These are phyloP conservation scores for Drosophila kurseongensis DNA, from an alignment of 1,140 invertebrate genomes.

Conservation along the genomic window DNA sequence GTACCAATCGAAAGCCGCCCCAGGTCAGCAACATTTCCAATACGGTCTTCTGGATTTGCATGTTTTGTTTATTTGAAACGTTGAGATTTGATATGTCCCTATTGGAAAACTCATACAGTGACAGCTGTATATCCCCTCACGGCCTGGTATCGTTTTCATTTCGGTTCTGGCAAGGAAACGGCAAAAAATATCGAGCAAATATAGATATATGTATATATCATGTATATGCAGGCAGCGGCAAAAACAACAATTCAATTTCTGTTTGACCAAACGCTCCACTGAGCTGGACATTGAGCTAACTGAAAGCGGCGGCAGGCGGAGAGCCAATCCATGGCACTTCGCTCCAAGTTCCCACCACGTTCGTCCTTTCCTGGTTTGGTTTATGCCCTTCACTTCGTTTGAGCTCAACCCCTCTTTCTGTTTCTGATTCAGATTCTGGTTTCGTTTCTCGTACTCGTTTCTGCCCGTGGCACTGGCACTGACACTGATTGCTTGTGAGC, in stretches of 20 bases:
- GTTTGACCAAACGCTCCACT: constrained; percentile 73
- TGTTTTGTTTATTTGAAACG: constrained; percentile 17
- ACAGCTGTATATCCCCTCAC: constrained; percentile 4
- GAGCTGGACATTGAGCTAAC: constrained; percentile 63
- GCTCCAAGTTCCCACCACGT: neutral
- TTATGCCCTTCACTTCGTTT: constrained; percentile 50
- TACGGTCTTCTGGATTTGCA: constrained; percentile 12
- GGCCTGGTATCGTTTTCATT: constrained; percentile 23
- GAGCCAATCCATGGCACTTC: constrained; percentile 22
- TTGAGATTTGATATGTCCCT: neutral
- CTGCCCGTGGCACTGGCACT: constrained; percentile 68
- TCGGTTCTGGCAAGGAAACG: neutral
- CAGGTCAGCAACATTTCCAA: constrained; percentile 3
- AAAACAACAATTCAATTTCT: constrained; percentile 74
- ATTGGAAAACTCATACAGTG: constrained; percentile 24
- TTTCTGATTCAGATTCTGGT: constrained; percentile 15
- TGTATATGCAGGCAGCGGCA: constrained; percentile 41
- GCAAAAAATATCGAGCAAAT: constrained; percentile 26
- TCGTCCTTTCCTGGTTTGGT: constrained; percentile 21
- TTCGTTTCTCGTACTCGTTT: constrained; percentile 33
- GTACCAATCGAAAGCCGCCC: neutral
- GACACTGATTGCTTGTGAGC: constrained; percentile 74
- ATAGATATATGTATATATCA: constrained; percentile 8
- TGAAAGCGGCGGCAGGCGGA: constrained; percentile 37
- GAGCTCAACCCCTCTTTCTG: constrained; percentile 1